Evolutionary conservation across 2,797 vertebrate species (phyloP), one percentile per base, ranked within the genome.

Genomic region (Rhodeus uyekii): DNA sequence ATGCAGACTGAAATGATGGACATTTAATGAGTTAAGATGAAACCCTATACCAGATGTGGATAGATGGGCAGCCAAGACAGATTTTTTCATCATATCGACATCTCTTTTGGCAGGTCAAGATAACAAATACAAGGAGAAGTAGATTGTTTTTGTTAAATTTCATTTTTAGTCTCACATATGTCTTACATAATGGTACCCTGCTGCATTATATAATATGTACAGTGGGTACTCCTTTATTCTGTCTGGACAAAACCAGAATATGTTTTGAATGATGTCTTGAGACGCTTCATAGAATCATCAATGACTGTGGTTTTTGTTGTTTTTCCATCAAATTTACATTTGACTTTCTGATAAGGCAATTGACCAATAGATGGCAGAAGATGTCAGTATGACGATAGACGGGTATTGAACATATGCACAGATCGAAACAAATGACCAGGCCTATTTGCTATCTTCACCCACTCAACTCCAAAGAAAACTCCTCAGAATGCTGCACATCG

Each of bases 351-450:
- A 58, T 48, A 19, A 19, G 58, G 84, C 61, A 44, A 89, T 86
- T 89, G 89, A 87, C 94, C 93, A 93, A 93, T 92, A 95, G 94
- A 88, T 93, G 93, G 94, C 93, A 94, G 92, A 90, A 92, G 90
- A 86, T 87, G 89, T 90, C 90, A 93, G 69, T 77, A 58, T 89
- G 89, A 89, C 78, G 48, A 82, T 82, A 69, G 81, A 82, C 63
- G 44, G 72, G 53, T 44, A 53, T 24, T 18, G 19, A 44, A 77
- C 44, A 78, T 58, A 27, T 55, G 48, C 65, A 60, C 48, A 32
- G 38, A 32, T 75, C 5, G 46, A 19, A n/a, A 27, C 2, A 53
- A 34, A 60, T 46, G 22, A 24, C 13, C 67, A 36, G 14, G 39
- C 32, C 38, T 39, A 1, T 38, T 76, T 13, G 1, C 75, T 36